phyloP scores from a whole-genome alignment of 2,113 vertebrate species.

The Scophthalmus maximus region DNA sequence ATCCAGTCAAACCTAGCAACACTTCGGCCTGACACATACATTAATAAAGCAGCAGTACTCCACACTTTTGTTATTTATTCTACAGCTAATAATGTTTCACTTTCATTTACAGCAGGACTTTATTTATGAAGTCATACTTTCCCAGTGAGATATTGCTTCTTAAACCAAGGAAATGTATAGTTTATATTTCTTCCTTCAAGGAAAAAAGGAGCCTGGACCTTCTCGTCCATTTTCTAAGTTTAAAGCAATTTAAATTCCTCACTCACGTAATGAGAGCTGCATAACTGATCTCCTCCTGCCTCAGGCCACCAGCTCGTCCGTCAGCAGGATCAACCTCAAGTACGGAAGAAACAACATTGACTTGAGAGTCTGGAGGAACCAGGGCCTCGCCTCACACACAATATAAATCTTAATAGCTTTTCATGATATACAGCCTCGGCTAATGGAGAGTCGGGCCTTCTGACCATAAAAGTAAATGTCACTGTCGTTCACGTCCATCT shows the following conservation, averaged over 20 bases:
- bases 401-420: conserved; percentile 71
- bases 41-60: background rate
- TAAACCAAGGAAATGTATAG: too few species aligned
- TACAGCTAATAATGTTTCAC: too few species aligned
- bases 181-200: too few species aligned
- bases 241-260: too few species aligned
- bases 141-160: too few species aligned
- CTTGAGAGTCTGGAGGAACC: conserved; percentile 37
- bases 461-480: conserved; percentile 74
- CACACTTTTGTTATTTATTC: background rate
- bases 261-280: background rate
- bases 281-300: background rate
- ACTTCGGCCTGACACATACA: background rate
- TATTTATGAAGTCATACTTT: too few species aligned
- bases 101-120: too few species aligned
- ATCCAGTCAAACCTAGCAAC: background rate
- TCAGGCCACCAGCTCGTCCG: background rate
- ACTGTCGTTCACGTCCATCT: conserved; percentile 41
- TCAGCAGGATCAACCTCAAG: conserved; percentile 13
- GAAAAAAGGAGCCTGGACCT: background rate
- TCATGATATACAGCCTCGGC: conserved; percentile 54
- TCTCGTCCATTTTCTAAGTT: background rate
- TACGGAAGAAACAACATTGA: conserved; percentile 36
- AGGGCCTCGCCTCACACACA: conserved; percentile 38
- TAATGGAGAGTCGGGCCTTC: conserved; percentile 61